phyloP scores from a whole-genome alignment of 2,888 invertebrate genomes.

The Clanis bilineata region DNA sequence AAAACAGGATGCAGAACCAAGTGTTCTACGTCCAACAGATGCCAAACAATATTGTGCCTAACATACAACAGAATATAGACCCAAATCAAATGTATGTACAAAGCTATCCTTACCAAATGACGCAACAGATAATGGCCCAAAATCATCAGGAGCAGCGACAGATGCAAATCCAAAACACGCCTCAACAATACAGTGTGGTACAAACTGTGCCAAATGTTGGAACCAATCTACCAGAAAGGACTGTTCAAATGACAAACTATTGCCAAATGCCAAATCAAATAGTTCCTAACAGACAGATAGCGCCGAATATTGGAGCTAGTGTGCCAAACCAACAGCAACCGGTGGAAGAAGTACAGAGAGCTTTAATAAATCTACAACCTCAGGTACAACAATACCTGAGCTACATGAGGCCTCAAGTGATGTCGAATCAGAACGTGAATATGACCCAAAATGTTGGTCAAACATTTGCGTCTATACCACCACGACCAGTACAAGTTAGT shows the following conservation, averaged over 20 bases:
- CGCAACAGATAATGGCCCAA: constrained; percentile 54
- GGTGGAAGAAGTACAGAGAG: constrained; percentile 26
- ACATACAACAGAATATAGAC: constrained; percentile 57
- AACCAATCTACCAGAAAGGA: constrained; percentile 28
- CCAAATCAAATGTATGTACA: constrained; percentile 64
- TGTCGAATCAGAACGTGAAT: constrained; percentile 20
- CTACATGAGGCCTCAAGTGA: constrained; percentile 14
- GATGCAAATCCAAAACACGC: constrained; percentile 42
- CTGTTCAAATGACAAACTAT: constrained; percentile 20
- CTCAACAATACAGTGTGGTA: constrained; percentile 36
- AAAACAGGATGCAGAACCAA: constrained; percentile 61
- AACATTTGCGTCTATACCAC: constrained; percentile 19
- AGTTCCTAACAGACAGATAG: constrained; percentile 21
- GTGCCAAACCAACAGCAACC: constrained; percentile 30
- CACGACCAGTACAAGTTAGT: constrained; percentile 19
- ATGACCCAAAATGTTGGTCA: constrained; percentile 25
- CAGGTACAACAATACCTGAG: constrained; percentile 10
- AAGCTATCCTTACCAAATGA: constrained; percentile 59
- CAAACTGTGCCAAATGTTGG: constrained; percentile 39
- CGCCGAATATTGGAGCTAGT: constrained; percentile 12
- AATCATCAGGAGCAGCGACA: constrained; percentile 44
- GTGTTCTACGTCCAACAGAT: constrained; percentile 68
- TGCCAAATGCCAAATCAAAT: constrained; percentile 33
- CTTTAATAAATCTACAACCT: constrained; percentile 31
- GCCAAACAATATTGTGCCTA: constrained; percentile 55